Percentiles rank a stretch among this genome's conserved stretches.
These are phyloP conservation scores for Drosophila mimica DNA, from an alignment of 2,888 invertebrate species.

Conservation along the genomic window DNA sequence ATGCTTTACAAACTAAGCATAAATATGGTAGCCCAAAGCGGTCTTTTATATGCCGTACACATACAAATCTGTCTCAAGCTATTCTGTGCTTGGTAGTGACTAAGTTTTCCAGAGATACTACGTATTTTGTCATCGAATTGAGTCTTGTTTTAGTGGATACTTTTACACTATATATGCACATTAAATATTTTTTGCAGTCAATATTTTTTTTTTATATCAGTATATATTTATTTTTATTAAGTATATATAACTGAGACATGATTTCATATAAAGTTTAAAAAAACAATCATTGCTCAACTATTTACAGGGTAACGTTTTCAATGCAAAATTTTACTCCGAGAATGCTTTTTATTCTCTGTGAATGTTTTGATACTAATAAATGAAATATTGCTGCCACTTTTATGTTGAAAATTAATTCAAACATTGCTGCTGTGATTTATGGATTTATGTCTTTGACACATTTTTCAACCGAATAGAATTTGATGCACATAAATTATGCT, in stretches of 20 bases:
- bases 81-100: neutral
- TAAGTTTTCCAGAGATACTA: neutral
- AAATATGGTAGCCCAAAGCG: conserved; percentile 1
- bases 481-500: conserved; percentile 39
- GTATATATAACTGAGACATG: too few species aligned
- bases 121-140: neutral
- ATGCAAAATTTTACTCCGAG: neutral
- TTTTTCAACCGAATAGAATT: conserved; percentile 49
- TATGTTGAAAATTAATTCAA: conserved; percentile 57
- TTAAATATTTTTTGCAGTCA: neutral
- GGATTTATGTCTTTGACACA: conserved; percentile 24
- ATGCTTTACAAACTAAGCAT: conserved; percentile 30
- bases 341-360: conserved; percentile 22
- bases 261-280: neutral
- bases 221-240: too few species aligned
- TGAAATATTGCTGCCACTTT: conserved; percentile 36
- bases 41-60: neutral
- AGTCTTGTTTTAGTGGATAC: neutral
- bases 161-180: neutral
- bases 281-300: neutral
- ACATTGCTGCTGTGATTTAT: conserved; percentile 60
- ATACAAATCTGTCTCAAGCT: neutral
- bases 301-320: conserved; percentile 30
- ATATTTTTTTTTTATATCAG: neutral
- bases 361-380: conserved; percentile 68